Evolutionary conservation across 2,797 vertebrate genomes (phyloP).

Genomic region (Danio kyathit): DNA sequence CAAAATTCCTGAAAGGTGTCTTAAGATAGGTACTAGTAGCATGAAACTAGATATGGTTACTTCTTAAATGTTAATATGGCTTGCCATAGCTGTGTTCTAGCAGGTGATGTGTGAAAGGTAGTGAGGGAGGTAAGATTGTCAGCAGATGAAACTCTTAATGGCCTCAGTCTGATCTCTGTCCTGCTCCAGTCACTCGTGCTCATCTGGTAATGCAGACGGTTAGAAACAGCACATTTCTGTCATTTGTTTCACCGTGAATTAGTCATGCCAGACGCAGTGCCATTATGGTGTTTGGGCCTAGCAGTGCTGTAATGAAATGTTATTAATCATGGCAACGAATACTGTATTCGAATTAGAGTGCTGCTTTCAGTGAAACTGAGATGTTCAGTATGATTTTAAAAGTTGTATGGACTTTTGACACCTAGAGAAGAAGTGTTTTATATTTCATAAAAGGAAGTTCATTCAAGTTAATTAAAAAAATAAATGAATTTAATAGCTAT

Average conservation of each 20-base stretch:
- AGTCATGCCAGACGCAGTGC: slow-evolving; percentile 26
- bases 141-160: slow-evolving; percentile 43
- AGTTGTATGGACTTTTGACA: neutral
- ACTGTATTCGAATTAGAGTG: slow-evolving; percentile 13
- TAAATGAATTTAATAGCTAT: neutral
- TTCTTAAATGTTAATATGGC: no score
- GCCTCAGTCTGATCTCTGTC: slow-evolving; percentile 9
- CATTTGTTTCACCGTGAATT: slow-evolving; percentile 38
- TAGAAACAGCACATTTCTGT: slow-evolving; percentile 26
- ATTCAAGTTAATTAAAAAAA: neutral
- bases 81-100: no score
- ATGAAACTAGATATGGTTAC: no score
- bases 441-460: neutral
- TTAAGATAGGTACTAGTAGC: no score
- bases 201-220: slow-evolving; percentile 33
- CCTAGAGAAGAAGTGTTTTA: neutral
- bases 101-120: slow-evolving; percentile 5
- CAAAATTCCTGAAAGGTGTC: no score
- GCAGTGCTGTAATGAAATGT: slow-evolving; percentile 39
- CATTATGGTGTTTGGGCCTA: slow-evolving; percentile 19
- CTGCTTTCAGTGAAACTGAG: neutral
- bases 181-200: slow-evolving; percentile 36
- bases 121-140: slow-evolving; percentile 19
- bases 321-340: slow-evolving; percentile 47
- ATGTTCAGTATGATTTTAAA: neutral